Base-by-base conservation (phyloP, 1,140 invertebrate genomes). In the Drosophila takahashii region DNA sequence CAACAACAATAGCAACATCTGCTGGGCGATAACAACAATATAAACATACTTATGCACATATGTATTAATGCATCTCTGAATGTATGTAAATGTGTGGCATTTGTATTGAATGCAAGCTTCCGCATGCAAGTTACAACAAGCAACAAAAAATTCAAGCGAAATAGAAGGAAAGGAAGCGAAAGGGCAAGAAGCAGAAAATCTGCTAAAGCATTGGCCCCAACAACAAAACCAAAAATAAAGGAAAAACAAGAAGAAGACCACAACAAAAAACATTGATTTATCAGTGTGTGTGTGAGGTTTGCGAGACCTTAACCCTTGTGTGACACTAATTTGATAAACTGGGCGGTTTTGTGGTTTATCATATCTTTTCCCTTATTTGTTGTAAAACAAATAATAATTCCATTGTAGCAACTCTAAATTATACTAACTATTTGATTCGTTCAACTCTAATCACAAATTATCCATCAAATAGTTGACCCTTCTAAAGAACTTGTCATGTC, bases 121-220 rank as follows among this genome's bases (percentile, higher is more conserved):
- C 84, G 84, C 85, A 89, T 85, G 79, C 80, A 85, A 79, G 86
- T 90, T 65, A 54, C 39, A 53, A 34, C 26, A 77, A 59, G 34
- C 51, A 52, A 53, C 42, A 56, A 32, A 34, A 62, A 39, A 58
- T 29, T n/a, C 47, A 59, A 81, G 22, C 41, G 27, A 60, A 72
- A 73, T 59, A 42, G 27, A 51, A 44, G 29, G 60, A 51, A 59
- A 54, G 72, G 60, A 57, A 76, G 39, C 37, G 41, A 61, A 26
- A 15, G 11, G 1, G 41, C 16, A 52, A 52, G 36, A 13, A 29
- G 5, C 29, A 39, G 27, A 27, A 15, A 11, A 13, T 10, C 51
- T 18, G 56, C n/a, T n/a, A n/a, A 66, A 41, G 37, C 50, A 37
- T 29, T 57, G 50, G 51, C 73, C 67, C 36, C 53, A 51, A 50